These are phyloP conservation scores for Atrichornis clamosus DNA, from an alignment of 2,113 vertebrate species.

Conservation along the genomic window DNA sequence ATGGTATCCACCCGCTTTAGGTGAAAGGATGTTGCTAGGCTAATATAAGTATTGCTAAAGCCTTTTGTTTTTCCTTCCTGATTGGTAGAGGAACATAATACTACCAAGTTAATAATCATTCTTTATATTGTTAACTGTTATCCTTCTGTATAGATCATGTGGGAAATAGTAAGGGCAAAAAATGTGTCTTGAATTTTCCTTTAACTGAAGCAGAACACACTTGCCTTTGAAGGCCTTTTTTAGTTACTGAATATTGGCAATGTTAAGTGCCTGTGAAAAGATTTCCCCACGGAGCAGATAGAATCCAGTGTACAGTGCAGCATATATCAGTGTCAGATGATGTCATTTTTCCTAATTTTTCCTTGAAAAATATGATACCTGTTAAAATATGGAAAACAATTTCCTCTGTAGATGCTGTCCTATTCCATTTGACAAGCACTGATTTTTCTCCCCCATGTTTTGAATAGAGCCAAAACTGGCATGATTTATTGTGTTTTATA, in stretches of 20 bases:
- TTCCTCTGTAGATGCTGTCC: background rate
- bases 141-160: background rate
- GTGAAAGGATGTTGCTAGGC: background rate
- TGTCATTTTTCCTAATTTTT: background rate
- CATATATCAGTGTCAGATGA: background rate
- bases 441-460: background rate
- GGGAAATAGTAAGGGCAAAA: background rate
- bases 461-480: background rate
- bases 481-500: background rate
- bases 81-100: background rate
- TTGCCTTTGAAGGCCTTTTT: background rate
- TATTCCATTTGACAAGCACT: background rate
- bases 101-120: background rate
- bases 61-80: background rate
- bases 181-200: background rate
- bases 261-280: background rate
- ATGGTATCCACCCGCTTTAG: background rate
- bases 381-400: background rate
- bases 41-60: background rate
- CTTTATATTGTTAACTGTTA: background rate
- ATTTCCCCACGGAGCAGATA: background rate
- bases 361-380: background rate
- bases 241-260: background rate
- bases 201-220: background rate
- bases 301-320: background rate